phyloP scores from a whole-genome alignment of 2,797 vertebrate species.

The Lithobates sylvaticus region DNA sequence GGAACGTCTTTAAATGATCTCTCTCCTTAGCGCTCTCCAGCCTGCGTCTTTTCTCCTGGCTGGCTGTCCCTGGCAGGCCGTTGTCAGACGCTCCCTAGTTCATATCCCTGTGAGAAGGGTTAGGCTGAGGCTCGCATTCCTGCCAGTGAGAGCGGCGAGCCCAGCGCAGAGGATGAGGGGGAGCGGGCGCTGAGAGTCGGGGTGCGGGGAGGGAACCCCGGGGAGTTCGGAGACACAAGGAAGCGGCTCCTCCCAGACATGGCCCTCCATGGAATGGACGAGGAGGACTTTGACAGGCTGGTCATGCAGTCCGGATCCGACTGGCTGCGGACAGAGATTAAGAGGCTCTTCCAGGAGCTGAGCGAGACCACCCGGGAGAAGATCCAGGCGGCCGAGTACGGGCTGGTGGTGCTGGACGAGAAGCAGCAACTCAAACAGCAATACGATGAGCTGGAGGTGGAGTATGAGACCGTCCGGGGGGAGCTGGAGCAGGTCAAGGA shows the following conservation, averaged over 20 bases:
- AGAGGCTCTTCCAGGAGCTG: slow-evolving; percentile 89
- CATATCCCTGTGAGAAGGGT: slow-evolving; percentile 29
- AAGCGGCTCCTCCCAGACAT: slow-evolving; percentile 70
- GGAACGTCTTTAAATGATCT: slow-evolving; percentile 29
- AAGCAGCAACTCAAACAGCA: slow-evolving; percentile 94
- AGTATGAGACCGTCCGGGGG: slow-evolving; percentile 87
- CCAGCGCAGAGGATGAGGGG: slow-evolving; percentile 34
- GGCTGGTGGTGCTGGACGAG: slow-evolving; percentile 95
- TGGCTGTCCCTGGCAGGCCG: too few relatives aligned
- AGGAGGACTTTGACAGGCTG: slow-evolving; percentile 84
- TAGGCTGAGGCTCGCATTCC: slow-evolving; percentile 52
- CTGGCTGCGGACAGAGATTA: slow-evolving; percentile 88
- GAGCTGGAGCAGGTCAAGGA: slow-evolving; percentile 95
- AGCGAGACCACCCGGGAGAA: slow-evolving; percentile 93
- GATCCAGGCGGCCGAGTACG: slow-evolving; percentile 98
- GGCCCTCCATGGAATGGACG: slow-evolving; percentile 79
- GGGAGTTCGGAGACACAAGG: background rate
- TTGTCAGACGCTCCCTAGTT: slow-evolving; percentile 50
- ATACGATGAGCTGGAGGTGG: slow-evolving; percentile 91
- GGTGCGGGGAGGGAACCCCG: background rate
- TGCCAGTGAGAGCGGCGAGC: slow-evolving; percentile 50
- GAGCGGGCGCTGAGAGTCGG: background rate
- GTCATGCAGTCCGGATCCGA: slow-evolving; percentile 89
- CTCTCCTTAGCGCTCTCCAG: background rate
- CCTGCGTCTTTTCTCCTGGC: background rate